Conservation (phyloP, 2,797 vertebrate genomes). For the Peromyscus melanophrys region DNA sequence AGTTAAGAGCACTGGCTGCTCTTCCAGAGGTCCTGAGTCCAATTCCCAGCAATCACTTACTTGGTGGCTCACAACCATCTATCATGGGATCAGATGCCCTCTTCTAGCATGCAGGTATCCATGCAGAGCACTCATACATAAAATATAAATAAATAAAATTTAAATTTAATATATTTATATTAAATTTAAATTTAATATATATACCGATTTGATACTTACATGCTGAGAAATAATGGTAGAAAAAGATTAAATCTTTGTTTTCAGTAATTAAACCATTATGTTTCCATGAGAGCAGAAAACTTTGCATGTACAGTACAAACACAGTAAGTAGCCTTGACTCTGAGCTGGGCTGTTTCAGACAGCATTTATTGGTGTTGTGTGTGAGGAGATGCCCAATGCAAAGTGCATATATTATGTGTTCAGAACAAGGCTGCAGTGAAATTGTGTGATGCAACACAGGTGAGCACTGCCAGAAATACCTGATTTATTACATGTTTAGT, state of each 20-base stretch:
- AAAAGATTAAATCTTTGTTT: not conserved
- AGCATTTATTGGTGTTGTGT: not conserved
- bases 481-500: not conserved
- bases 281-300: not conserved
- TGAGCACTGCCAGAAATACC: not conserved
- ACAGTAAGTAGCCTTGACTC: not conserved
- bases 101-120: not conserved
- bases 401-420: too few species aligned
- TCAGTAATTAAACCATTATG: not conserved
- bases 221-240: not conserved
- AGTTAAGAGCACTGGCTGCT: not conserved
- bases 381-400: not conserved
- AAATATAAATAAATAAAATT: not conserved
- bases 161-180: not conserved
- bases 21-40: not conserved
- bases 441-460: not conserved
- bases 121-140: not conserved
- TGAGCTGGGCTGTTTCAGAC: not conserved
- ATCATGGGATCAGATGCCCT: not conserved
- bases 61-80: not conserved
- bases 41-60: not conserved
- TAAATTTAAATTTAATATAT: too few species aligned
- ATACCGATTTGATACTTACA: not conserved
- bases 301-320: not conserved
- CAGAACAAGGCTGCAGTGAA: not conserved